Conservation (phyloP, 2,888 invertebrate species). For the Cheilosia variabilis region DNA sequence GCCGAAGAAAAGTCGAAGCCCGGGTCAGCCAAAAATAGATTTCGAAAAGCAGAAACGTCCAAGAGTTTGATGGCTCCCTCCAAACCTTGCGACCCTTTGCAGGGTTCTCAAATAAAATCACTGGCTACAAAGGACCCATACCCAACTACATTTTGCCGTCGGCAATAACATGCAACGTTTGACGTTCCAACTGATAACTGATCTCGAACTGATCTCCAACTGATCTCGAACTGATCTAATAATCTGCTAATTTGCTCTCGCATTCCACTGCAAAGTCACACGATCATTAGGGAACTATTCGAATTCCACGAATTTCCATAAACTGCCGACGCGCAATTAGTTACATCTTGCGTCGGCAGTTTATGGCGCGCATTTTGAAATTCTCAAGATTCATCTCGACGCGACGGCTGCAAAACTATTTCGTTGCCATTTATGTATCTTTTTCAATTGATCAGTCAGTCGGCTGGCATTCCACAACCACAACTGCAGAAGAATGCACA, state of each 20-base stretch:
- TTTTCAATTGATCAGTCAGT: conserved; percentile 31
- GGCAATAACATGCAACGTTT: not conserved
- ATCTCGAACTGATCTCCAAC: conserved; percentile 3
- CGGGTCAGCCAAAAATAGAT: too few species aligned
- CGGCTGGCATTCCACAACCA: conserved; percentile 48
- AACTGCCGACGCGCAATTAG: conserved; percentile 19
- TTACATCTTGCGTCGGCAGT: not conserved
- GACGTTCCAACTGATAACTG: not conserved
- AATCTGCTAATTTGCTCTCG: not conserved
- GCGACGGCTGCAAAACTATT: not conserved
- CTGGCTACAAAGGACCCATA: too few species aligned
- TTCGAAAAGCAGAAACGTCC: too few species aligned
- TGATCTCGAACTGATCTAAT: conserved; percentile 4
- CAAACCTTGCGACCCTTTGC: too few species aligned
- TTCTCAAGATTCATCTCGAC: not conserved
- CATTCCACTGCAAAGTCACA: not conserved
- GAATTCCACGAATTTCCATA: conserved; percentile 22
- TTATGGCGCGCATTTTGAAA: not conserved
- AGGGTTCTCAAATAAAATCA: too few species aligned
- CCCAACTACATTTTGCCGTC: not conserved
- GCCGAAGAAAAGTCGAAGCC: too few species aligned
- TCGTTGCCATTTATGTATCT: conserved; percentile 40
- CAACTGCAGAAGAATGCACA: conserved; percentile 19
- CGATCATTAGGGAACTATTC: not conserved
- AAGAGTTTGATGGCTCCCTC: too few species aligned